Conservation (phyloP, 2,888 invertebrate genomes). For the Hoplodrina ambigua region DNA sequence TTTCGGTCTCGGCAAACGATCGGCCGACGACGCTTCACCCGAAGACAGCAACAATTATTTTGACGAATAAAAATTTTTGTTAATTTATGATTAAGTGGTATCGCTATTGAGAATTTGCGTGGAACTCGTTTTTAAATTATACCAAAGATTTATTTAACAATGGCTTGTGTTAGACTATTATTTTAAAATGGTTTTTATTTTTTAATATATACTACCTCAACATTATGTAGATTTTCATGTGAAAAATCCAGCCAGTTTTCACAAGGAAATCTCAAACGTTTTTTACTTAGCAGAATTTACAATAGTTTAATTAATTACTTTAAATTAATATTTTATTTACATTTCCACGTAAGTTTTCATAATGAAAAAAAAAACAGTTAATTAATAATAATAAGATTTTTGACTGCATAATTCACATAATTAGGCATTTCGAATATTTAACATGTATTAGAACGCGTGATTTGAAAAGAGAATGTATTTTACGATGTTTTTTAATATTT, state of each 20-base stretch:
- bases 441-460: constrained; percentile 51
- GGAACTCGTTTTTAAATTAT: constrained; percentile 47
- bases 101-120: constrained; percentile 68
- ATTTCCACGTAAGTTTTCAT: constrained; percentile 65
- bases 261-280: constrained; percentile 70
- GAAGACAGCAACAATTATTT: constrained; percentile 78
- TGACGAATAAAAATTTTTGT: constrained; percentile 76
- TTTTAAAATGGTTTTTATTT: constrained; percentile 4
- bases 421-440: constrained; percentile 57
- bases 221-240: constrained; percentile 70
- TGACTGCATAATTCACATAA: constrained; percentile 73
- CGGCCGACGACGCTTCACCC: constrained; percentile 73
- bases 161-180: background rate
- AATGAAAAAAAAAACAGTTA: constrained; percentile 50
- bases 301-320: constrained; percentile 6
- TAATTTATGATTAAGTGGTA: constrained; percentile 54
- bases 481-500: constrained; percentile 57
- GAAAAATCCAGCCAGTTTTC: constrained; percentile 84
- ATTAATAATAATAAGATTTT: constrained; percentile 68
- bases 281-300: background rate
- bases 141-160: constrained; percentile 61
- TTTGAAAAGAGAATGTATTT: constrained; percentile 63
- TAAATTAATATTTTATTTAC: background rate
- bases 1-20: constrained; percentile 91
- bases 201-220: constrained; percentile 3